Conservation (phyloP, 2,888 invertebrate species). For the Cryptocephalus moraei region DNA sequence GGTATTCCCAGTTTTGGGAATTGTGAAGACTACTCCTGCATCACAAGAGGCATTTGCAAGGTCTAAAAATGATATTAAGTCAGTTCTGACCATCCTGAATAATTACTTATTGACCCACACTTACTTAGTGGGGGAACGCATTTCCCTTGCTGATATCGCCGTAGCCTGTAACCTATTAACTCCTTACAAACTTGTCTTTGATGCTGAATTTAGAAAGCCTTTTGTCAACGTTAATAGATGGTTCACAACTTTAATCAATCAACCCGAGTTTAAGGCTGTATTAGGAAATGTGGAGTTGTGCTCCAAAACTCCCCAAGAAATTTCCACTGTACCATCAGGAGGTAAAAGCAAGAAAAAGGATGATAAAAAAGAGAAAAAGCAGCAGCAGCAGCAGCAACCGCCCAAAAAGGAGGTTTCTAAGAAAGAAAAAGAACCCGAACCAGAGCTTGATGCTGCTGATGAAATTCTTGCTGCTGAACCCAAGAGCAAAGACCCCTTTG, state of each 20-base stretch:
- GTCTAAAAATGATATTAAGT: constrained; percentile 52
- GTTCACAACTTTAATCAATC: constrained; percentile 86
- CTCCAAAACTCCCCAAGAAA: constrained; percentile 64
- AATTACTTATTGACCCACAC: constrained; percentile 72
- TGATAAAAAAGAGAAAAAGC: constrained; percentile 35
- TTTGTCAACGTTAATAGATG: constrained; percentile 80
- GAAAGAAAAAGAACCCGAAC: constrained; percentile 41
- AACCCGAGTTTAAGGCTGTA: constrained; percentile 69
- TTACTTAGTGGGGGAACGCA: constrained; percentile 87
- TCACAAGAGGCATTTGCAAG: constrained; percentile 45
- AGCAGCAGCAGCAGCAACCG: constrained; percentile 40
- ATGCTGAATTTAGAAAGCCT: constrained; percentile 53
- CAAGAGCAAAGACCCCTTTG: constrained; percentile 86
- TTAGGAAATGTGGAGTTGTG: constrained; percentile 63
- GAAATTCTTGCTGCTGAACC: constrained; percentile 63
- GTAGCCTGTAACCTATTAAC: constrained; percentile 82
- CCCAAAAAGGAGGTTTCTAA: constrained; percentile 42
- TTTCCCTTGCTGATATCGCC: constrained; percentile 91
- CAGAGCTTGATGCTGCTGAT: constrained; percentile 59
- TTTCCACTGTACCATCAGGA: constrained; percentile 31
- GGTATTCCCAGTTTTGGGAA: constrained; percentile 93
- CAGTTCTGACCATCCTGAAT: constrained; percentile 65
- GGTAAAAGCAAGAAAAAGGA: constrained; percentile 27
- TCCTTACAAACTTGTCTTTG: constrained; percentile 69
- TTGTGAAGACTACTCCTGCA: constrained; percentile 64